Evolutionary conservation across 2,113 vertebrate species (phyloP).

Genomic region (Triplophysa tibetana): DNA sequence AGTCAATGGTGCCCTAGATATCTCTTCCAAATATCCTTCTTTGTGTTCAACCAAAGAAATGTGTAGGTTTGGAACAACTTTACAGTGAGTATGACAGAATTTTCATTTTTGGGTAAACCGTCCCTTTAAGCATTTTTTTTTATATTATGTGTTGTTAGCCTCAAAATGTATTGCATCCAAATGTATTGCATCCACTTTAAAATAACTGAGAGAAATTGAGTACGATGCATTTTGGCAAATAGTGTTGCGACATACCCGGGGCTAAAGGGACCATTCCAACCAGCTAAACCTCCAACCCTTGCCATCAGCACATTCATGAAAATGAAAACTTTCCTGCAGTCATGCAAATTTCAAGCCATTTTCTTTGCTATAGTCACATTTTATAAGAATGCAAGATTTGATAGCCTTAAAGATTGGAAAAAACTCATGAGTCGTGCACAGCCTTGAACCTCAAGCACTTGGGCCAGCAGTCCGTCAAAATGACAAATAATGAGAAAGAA

Average conservation of each 20-base stretch:
- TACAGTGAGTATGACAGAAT: no score
- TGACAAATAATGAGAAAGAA: slow-evolving; percentile 6
- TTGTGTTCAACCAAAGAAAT: no score
- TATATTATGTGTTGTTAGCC: no score
- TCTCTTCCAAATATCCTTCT: no score
- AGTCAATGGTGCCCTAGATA: no score
- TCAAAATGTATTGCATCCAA: no score
- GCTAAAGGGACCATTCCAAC: not conserved
- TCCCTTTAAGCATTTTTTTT: no score
- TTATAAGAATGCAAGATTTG: not conserved
- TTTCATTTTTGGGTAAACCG: no score
- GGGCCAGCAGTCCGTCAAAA: not conserved
- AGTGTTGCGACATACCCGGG: no score
- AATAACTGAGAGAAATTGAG: not conserved
- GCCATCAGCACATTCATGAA: not conserved
- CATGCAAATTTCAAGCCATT: not conserved
- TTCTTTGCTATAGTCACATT: not conserved
- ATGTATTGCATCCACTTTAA: no score
- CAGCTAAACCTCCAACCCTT: not conserved
- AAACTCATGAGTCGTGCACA: not conserved
- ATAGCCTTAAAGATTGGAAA: not conserved
- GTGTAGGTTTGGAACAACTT: no score
- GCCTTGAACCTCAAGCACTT: not conserved
- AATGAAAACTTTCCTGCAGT: not conserved
- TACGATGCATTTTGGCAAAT: not conserved